Conservation (phyloP, 2,888 invertebrate genomes). For the Nephrotoma appendiculata region DNA sequence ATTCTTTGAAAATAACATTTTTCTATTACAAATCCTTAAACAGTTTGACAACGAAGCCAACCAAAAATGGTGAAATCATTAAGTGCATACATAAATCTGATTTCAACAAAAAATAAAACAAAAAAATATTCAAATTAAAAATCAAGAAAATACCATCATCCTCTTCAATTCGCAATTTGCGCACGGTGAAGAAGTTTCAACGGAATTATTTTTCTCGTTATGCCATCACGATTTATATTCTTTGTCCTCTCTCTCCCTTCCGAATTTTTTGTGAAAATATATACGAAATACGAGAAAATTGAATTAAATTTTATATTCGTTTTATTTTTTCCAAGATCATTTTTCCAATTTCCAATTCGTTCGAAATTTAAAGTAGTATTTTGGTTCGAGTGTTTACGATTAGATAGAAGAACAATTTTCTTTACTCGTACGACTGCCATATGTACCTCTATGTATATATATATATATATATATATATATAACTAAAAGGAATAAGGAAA, state of each 20-base stretch:
- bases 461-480: not conserved
- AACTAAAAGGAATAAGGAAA: not conserved
- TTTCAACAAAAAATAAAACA: not conserved
- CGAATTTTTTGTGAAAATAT: not conserved
- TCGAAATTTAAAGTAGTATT: not conserved
- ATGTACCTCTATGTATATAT: not conserved
- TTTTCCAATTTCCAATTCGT: not conserved
- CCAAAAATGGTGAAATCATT: not conserved
- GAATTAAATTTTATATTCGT: not conserved
- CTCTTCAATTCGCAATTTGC: not conserved
- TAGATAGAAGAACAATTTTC: not conserved
- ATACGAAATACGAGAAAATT: not conserved
- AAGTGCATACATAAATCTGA: not conserved
- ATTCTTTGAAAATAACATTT: no score
- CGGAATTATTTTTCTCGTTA: not conserved
- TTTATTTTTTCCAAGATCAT: not conserved
- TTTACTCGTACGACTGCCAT: not conserved
- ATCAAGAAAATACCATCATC: not conserved
- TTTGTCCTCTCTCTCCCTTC: not conserved
- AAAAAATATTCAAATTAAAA: not conserved
- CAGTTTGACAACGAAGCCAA: no score
- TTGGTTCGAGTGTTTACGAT: not conserved
- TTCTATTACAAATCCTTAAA: no score
- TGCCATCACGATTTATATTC: not conserved
- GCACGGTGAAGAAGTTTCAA: not conserved